These are phyloP conservation scores for Diorhabda elongata DNA, from an alignment of 1,140 invertebrate species.

Conservation along the genomic window DNA sequence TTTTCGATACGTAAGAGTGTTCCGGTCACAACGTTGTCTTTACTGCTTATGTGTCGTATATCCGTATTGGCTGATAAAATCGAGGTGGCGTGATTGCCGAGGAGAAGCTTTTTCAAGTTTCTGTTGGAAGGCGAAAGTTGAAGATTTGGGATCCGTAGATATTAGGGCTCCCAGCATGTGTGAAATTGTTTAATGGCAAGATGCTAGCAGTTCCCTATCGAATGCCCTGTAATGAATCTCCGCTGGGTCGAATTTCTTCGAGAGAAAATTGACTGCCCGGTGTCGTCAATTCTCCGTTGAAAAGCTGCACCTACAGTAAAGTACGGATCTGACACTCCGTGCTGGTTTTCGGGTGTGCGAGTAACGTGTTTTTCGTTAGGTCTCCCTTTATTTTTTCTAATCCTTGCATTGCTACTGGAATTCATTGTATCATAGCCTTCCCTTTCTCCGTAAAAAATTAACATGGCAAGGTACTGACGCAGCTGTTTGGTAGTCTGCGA, in stretches of 20 bases:
- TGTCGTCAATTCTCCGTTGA: conserved; percentile 33
- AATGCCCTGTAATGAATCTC: conserved; percentile 13
- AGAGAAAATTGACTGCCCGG: conserved; percentile 47
- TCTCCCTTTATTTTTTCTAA: conserved; percentile 38
- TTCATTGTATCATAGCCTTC: conserved; percentile 37
- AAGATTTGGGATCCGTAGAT: conserved; percentile 35
- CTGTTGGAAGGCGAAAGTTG: conserved; percentile 7
- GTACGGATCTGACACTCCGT: conserved; percentile 28
- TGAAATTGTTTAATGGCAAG: too few relatives aligned
- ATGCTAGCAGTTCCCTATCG: too few relatives aligned
- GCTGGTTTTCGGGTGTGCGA: conserved; percentile 33
- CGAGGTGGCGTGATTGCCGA: conserved; percentile 32
- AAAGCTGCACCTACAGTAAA: conserved; percentile 34
- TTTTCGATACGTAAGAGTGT: conserved; percentile 34
- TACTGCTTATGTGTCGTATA: conserved; percentile 41
- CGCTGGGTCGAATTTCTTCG: conserved; percentile 37
- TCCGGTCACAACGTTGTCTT: conserved; percentile 38
- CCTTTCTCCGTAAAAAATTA: neutral
- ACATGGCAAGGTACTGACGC: conserved; percentile 18
- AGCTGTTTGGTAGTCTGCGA: conserved; percentile 25
- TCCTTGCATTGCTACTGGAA: conserved; percentile 31
- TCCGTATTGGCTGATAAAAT: conserved; percentile 44
- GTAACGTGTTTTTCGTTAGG: neutral
- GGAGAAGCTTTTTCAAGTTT: conserved; percentile 16
- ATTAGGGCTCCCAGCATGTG: conserved; percentile 25